Conservation (phyloP, 2,113 vertebrate genomes). For the Antechinus stuartii region DNA sequence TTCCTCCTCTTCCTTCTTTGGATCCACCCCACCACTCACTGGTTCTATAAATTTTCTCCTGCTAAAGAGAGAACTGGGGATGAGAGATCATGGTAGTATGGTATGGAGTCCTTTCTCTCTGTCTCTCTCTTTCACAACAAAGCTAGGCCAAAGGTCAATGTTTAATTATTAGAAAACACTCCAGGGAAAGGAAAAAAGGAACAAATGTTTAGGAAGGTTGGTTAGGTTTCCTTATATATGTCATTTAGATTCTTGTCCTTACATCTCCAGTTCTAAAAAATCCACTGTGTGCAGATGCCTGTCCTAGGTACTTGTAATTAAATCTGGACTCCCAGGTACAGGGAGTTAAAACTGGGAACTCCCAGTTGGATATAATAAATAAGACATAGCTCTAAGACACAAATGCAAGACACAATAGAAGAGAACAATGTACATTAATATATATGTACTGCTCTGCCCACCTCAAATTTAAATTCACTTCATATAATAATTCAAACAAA, state of each 20-base stretch:
- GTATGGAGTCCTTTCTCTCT: not conserved
- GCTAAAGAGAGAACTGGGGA: not conserved
- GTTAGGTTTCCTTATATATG: not conserved
- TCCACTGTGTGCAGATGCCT: not conserved
- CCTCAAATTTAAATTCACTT: not conserved
- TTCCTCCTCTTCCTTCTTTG: not conserved
- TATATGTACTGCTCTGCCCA: not conserved
- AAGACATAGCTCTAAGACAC: not conserved
- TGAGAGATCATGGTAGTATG: not conserved
- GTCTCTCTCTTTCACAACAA: not conserved
- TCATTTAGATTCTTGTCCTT: not conserved
- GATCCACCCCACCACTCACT: not conserved
- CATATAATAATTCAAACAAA: conserved; percentile 21
- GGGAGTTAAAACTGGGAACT: not conserved
- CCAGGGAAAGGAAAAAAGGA: conserved; percentile 39
- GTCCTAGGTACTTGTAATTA: not conserved
- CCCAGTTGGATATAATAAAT: not conserved
- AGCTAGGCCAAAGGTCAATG: conserved; percentile 64
- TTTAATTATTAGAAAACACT: conserved; percentile 67
- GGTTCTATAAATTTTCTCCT: not conserved
- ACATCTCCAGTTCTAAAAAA: not conserved
- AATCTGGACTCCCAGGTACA: not conserved
- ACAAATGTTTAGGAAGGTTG: not conserved
- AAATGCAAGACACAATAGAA: not conserved
- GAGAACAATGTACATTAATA: not conserved